Base-by-base conservation (phyloP, 2,797 vertebrate genomes). In the Moxostoma hubbsi region DNA sequence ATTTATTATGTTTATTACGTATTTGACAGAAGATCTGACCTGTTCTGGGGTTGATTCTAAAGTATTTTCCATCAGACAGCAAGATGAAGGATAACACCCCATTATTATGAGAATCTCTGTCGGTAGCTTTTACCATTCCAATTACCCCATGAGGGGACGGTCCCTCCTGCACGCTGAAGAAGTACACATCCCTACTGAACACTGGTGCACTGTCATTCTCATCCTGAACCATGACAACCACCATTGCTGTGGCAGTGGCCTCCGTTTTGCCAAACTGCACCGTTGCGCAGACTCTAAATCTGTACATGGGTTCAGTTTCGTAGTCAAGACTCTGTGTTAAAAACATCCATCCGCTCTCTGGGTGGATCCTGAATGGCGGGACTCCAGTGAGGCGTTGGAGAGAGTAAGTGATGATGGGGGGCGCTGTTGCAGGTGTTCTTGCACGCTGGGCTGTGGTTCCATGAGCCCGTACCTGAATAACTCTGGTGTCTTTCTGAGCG, bases 1-100 rank as follows among this genome's bases (percentile, higher is more conserved):
- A 24, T 24, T 24, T 24, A 24, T 24, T 24, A 24, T 24, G 24
- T 24, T 11, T 2, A 63, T 0, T 24, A 63, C 5, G 49, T 13
- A 57, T 46, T 16, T 13, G 0, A 53, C 47, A 51, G 55, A n/a
- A 62, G 53, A 61, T 75, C 68, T 43, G 6, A 82, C 97, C 97
- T 93, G 97, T 98, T 87, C 95, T 95, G n/a, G 93, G 80, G 82
- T 97, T 96, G 10, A 99, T 94, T 83, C 93, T 94, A 89, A 99
- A 98, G 90, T 95, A 94, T 75, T 95, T 96, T 81, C 93, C 96
- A 80, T 95, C 96, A 2, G 97, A 96, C 75, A 98, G 86, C 81
- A 98, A 94, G 87, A 96, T 95, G 91, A 96, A 98, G 1, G 97
- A 96, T 61, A 99, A 91, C 73, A 94, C 93, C 51, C 93, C 92